Percentiles rank a stretch among this genome's conserved stretches.
Evolutionary conservation across 2,113 vertebrate species (phyloP).

Genomic region (Phocoena sinus): DNA sequence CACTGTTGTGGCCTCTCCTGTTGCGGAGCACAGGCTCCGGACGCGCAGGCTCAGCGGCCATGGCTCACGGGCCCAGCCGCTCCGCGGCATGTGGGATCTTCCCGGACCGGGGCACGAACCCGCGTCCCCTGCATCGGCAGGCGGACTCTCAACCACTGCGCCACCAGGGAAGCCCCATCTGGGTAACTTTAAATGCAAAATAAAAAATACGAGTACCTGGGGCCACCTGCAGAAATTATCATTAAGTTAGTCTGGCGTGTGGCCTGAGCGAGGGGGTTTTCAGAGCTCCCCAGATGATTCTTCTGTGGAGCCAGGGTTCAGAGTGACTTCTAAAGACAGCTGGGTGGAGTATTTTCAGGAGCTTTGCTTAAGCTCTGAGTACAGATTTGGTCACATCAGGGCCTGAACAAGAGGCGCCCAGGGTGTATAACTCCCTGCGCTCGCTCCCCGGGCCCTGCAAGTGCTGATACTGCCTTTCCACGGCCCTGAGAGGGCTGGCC

Average conservation of each 20-base stretch:
- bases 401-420: background rate
- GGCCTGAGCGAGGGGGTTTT: no score
- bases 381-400: background rate
- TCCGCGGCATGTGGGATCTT: no score
- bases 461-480: background rate
- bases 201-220: background rate
- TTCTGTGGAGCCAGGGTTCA: background rate
- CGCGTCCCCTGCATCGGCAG: no score
- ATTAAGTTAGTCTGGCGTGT: background rate
- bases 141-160: no score
- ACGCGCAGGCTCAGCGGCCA: no score
- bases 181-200: conserved; percentile 19
- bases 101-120: no score
- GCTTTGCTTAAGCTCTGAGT: conserved; percentile 7
- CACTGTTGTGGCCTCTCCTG: no score
- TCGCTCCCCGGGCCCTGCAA: background rate
- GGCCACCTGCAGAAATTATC: background rate
- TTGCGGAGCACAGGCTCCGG: no score
- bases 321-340: background rate
- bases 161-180: background rate
- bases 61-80: no score
- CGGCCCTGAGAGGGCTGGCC: background rate
- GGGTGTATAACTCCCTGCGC: background rate
- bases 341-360: background rate
- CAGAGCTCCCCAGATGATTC: background rate